Evolutionary conservation across 2,888 invertebrate species (phyloP).

Genomic region (Cerceris rybyensis): DNA sequence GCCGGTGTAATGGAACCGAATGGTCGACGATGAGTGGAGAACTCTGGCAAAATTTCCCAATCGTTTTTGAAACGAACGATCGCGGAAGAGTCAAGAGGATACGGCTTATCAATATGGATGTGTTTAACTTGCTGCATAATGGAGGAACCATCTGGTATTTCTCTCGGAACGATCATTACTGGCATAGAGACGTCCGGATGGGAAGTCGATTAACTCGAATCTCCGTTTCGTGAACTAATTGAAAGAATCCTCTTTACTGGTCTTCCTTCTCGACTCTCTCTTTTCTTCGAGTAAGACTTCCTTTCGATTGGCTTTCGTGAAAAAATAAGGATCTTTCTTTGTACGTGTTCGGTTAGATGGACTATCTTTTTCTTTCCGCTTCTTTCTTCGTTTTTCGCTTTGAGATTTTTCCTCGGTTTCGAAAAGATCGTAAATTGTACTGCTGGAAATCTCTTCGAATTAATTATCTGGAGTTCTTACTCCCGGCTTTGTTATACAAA

Average conservation of each 20-base stretch:
- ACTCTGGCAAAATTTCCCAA: conserved; percentile 33
- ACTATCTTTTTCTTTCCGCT: no score
- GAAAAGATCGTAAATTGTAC: no score
- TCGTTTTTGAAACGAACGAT: conserved; percentile 36
- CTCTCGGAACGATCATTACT: conserved; percentile 64
- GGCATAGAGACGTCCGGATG: conserved; percentile 51
- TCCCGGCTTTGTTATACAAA: background rate
- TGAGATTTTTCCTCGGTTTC: background rate
- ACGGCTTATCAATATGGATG: conserved; percentile 74
- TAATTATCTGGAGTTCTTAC: background rate
- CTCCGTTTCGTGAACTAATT: conserved; percentile 67
- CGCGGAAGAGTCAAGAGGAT: conserved; percentile 33
- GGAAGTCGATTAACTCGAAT: conserved; percentile 65
- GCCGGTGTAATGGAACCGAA: conserved; percentile 21
- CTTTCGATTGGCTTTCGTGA: background rate
- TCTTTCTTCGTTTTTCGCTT: background rate
- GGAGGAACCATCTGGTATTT: conserved; percentile 57
- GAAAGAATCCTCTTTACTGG: conserved; percentile 62
- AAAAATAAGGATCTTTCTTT: no score
- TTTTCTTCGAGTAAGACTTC: background rate
- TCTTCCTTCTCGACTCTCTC: conserved; percentile 9
- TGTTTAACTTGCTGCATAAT: conserved; percentile 73
- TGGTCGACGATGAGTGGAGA: background rate
- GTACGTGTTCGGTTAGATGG: no score
- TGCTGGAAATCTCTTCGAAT: no score